phyloP scores from a whole-genome alignment of 2,113 vertebrate genomes.

The Cercopithecus mona region DNA sequence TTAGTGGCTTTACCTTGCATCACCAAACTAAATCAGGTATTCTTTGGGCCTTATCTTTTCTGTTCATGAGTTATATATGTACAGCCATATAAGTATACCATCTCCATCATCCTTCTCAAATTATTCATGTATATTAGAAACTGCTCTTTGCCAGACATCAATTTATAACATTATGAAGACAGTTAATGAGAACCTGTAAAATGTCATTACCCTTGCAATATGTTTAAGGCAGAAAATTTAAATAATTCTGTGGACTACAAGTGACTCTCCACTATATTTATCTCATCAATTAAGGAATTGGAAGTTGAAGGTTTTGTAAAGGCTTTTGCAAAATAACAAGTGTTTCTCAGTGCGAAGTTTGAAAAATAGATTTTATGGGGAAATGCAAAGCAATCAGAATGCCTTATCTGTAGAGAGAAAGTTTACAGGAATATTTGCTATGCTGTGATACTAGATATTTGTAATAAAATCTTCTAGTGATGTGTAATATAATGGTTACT shows the following conservation, averaged over 20 bases:
- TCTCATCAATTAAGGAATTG: neutral
- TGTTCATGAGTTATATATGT: neutral
- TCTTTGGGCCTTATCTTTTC: neutral
- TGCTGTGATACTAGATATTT: neutral
- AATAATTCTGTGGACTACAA: neutral
- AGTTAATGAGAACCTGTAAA: neutral
- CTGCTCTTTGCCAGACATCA: neutral
- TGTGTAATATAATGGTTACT: neutral
- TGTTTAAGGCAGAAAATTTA: neutral
- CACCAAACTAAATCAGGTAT: neutral
- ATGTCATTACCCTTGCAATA: neutral
- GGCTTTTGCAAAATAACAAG: neutral
- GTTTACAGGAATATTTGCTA: neutral
- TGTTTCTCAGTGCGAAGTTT: neutral
- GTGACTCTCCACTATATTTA: neutral
- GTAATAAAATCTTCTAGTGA: neutral
- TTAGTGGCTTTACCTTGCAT: neutral
- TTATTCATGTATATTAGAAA: neutral
- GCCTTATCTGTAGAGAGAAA: neutral
- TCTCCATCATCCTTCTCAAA: neutral
- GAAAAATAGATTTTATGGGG: neutral
- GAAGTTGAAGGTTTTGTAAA: neutral
- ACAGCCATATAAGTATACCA: neutral
- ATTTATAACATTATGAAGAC: neutral
- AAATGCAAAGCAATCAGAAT: neutral